Evolutionary conservation across 2,888 invertebrate genomes (phyloP), one percentile per base, ranked within the genome.

Genomic region (Drosophila histrio): DNA sequence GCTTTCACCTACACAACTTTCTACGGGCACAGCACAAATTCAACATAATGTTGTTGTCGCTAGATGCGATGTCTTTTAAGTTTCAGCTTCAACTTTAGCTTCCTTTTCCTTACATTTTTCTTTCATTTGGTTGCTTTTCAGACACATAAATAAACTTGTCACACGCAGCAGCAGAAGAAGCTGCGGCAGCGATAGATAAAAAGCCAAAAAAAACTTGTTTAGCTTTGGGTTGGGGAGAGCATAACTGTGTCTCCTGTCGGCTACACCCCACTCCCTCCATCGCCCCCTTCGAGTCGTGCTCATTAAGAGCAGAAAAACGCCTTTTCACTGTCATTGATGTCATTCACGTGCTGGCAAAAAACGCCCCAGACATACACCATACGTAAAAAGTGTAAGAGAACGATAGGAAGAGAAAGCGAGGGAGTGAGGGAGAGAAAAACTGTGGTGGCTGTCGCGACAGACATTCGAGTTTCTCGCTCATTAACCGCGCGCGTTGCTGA

Each of bases 401-500:
- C 15, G 30, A 39, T 21, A 47, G 24, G 38, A 22, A 21, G 57
- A 36, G 7, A 3, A 39, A 15, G 21, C 21, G 19, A 9, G 26
- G 17, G 49, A 9, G 17, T 6, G 36, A 22, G 24, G 38, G n/a
- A 6, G n/a, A 6, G 17, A 8, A 30, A 38, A 26, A 30, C 19
- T 41, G 38, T 38, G 49, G 43, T 44, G 58, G 70, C 56, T 63
- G 70, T 76, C 71, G 79, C 72, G 79, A 64, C 84, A 79, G 84
- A 71, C 84, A 84, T 72, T 81, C 77, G 76, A 87, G 85, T 87
- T 88, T 87, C 87, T 82, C 84, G 80, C 86, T 88, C 87, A 88
- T 88, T 88, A 88, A 87, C 86, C 87, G 77, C 77, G 86, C 75
- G 72, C 79, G 74, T 84, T 81, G 82, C 81, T 81, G 82, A 76